Conservation (phyloP, 2,888 invertebrate species). For the Polietes domitor region DNA sequence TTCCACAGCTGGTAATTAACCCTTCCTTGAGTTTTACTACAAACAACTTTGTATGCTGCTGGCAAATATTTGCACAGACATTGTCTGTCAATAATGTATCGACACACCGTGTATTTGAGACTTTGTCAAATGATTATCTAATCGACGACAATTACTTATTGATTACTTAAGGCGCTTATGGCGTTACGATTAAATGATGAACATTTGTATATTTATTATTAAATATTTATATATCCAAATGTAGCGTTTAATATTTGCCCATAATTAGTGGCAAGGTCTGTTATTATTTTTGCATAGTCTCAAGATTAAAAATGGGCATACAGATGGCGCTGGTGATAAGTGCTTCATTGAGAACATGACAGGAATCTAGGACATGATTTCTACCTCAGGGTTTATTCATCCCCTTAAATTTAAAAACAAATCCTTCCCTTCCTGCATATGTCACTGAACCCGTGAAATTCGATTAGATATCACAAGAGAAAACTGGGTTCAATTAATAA, state of each 20-base stretch:
- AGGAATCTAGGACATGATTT: too few species aligned
- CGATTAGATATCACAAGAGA: not conserved
- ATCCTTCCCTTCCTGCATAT: not conserved
- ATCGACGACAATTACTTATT: not conserved
- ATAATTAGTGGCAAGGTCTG: too few species aligned
- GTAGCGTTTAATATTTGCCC: too few species aligned
- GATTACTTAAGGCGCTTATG: not conserved
- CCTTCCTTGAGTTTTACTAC: not conserved
- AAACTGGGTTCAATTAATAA: constrained; percentile 8
- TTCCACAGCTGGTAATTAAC: not conserved
- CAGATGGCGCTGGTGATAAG: too few species aligned
- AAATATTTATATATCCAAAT: too few species aligned
- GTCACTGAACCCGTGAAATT: not conserved
- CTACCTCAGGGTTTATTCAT: too few species aligned
- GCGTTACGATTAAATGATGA: too few species aligned
- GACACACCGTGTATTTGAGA: not conserved
- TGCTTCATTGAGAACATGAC: too few species aligned
- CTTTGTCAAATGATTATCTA: not conserved
- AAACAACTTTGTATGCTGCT: not conserved
- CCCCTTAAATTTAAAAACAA: too few species aligned
- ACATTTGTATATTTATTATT: too few species aligned
- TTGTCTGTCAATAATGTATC: not conserved
- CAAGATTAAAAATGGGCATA: too few species aligned
- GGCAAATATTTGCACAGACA: not conserved
- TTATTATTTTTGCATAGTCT: too few species aligned